Evolutionary conservation across 2,113 vertebrate genomes (phyloP).

Genomic region (Xenus cinereus): DNA sequence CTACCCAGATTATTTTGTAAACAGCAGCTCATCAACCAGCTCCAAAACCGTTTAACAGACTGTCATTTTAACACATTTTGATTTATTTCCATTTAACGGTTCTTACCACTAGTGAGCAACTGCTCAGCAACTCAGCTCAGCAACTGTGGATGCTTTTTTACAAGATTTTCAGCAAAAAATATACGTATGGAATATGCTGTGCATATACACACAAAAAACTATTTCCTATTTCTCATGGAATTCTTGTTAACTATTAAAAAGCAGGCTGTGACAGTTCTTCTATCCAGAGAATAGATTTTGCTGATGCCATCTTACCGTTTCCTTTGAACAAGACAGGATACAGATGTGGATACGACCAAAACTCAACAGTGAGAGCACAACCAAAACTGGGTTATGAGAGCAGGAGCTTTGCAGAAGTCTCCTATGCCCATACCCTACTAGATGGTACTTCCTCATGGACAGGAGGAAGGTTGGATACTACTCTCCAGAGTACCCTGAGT

Average conservation of each 20-base stretch:
- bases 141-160: not conserved
- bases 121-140: not conserved
- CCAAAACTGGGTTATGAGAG: too few relatives aligned
- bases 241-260: not conserved
- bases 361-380: not conserved
- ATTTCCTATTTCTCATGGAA: not conserved
- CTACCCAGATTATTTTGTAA: not conserved
- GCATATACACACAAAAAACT: not conserved
- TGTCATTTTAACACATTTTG: not conserved
- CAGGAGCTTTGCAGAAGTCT: not conserved
- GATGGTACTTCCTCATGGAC: not conserved
- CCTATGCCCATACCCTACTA: not conserved
- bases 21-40: not conserved
- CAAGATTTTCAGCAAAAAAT: not conserved
- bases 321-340: not conserved
- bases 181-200: accelerated
- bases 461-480: not conserved
- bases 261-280: not conserved
- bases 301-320: not conserved
- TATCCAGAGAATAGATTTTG: not conserved
- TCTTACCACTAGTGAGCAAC: not conserved
- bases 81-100: not conserved
- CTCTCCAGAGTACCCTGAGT: not conserved
- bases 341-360: not conserved
- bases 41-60: accelerated